Conservation (phyloP, 2,113 vertebrate species). For the Pica pica region DNA sequence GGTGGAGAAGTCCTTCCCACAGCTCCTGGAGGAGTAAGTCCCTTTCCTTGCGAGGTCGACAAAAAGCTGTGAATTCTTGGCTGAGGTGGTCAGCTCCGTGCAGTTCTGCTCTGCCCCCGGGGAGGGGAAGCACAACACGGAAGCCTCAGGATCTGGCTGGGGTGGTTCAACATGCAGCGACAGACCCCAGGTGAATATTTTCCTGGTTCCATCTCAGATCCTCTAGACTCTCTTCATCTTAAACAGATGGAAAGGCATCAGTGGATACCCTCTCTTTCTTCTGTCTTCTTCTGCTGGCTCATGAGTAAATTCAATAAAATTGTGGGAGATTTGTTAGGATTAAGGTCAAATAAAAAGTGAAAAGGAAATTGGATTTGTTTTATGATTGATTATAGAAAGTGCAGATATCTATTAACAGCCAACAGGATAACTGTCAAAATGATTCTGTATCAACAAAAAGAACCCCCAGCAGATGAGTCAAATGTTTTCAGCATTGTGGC, state of each 20-base stretch:
- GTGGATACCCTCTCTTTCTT: background rate
- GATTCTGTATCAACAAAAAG: conserved; percentile 15
- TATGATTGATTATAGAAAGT: conserved; percentile 56
- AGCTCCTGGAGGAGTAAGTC: background rate
- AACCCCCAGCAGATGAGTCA: conserved; percentile 30
- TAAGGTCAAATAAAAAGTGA: conserved; percentile 54
- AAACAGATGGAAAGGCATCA: background rate
- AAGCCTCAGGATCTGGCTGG: background rate
- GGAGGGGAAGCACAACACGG: background rate
- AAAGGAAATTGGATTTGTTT: conserved; percentile 52
- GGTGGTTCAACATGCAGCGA: background rate
- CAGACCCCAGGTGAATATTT: background rate
- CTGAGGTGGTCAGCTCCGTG: background rate
- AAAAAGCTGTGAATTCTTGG: background rate
- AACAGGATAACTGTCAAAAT: conserved; percentile 52
- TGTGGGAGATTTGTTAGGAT: conserved; percentile 48
- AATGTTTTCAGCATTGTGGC: background rate
- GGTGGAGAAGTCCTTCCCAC: background rate
- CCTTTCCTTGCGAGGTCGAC: background rate
- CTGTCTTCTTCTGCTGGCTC: background rate
- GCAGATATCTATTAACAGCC: conserved; percentile 60
- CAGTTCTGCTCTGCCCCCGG: background rate
- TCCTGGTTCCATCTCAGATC: background rate
- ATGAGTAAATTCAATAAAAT: conserved; percentile 20
- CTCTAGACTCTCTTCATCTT: background rate